A percentile compares a stretch with the other conserved stretches of the same genome.
These are phyloP conservation scores for Temnothorax rugatulus DNA, from an alignment of 2,888 invertebrate species.

Conservation along the genomic window DNA sequence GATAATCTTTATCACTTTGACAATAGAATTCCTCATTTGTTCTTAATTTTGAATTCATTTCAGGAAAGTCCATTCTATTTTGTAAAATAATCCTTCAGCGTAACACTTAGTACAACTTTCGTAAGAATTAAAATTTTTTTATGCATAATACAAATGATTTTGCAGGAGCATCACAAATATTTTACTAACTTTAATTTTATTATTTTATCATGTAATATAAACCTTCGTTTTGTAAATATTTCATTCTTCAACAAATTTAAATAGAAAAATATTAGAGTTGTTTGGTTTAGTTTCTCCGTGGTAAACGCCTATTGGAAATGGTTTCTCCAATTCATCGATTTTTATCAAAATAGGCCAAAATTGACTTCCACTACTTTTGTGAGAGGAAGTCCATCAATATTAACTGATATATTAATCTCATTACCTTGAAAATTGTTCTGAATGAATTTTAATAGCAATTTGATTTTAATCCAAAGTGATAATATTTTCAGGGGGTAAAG, in stretches of 20 bases:
- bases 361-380: too few species aligned
- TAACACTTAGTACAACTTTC: constrained; percentile 30
- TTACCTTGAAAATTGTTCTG: too few species aligned
- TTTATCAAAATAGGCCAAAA: too few species aligned
- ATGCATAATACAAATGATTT: constrained; percentile 17
- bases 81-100: constrained; percentile 16
- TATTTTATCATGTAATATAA: constrained; percentile 13
- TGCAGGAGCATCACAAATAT: constrained; percentile 2
- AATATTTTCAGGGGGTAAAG: too few species aligned
- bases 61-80: constrained; percentile 19
- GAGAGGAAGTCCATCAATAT: too few species aligned
- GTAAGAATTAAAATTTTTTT: constrained; percentile 31
- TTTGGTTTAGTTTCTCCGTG: constrained; percentile 25
- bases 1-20: constrained; percentile 23
- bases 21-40: constrained; percentile 19
- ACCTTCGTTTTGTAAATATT: constrained; percentile 25
- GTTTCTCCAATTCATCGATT: too few species aligned
- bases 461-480: too few species aligned
- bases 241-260: constrained; percentile 30
- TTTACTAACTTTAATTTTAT: constrained; percentile 22
- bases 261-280: constrained; percentile 24
- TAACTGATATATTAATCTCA: too few species aligned
- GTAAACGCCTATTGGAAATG: not conserved
- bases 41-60: constrained; percentile 23
- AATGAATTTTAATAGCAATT: too few species aligned